Evolutionary conservation across 1,140 invertebrate species (phyloP), one percentile per base, ranked within the genome.

Genomic region (Bombus superbus): DNA sequence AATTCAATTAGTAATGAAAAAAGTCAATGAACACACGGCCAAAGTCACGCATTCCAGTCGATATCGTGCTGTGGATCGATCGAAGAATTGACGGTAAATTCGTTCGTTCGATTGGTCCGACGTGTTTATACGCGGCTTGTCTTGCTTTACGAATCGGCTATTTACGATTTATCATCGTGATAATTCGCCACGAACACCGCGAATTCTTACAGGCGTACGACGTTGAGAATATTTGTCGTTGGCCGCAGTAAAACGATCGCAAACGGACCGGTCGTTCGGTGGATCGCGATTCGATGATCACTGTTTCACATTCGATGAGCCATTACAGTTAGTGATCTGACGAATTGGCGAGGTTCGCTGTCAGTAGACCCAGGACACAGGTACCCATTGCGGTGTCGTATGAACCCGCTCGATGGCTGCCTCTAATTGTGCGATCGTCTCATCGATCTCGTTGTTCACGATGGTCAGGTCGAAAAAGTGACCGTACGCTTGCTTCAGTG

Each of bases 361-460:
- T 98, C 98, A 99, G 97, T 99, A 99, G 93, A 99, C 98, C 98
- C 98, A 99, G 47, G 97, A 98, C 2, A 99, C 98, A 22, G 98
- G 98, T 85, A 99, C 98, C 99, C 99, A 99, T 95, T 99, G 99
- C 64, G 98, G 97, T 88, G 97, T 97, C 86, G 97, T 97, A 94
- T 98, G 98, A 75, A 99, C 97, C 78, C 98, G 96, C 87, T 99
- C 98, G 85, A 99, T 98, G 38, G 98, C 97, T 79, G 97, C 97
- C 94, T 99, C 98, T 88, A 99, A 95, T 82, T 98, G 97, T 53
- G 97, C 97, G 91, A 99, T 99, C 59, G 99, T 99, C 94, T 99
- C 99, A 93, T 99, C 99, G 88, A 99, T 99, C 96, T 99, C 99
- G 96, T 99, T 99, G 96, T 99, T 99, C 38, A 99, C 98, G 92